Base-by-base conservation (phyloP, 2,113 vertebrate genomes). In the Galbula dea region DNA sequence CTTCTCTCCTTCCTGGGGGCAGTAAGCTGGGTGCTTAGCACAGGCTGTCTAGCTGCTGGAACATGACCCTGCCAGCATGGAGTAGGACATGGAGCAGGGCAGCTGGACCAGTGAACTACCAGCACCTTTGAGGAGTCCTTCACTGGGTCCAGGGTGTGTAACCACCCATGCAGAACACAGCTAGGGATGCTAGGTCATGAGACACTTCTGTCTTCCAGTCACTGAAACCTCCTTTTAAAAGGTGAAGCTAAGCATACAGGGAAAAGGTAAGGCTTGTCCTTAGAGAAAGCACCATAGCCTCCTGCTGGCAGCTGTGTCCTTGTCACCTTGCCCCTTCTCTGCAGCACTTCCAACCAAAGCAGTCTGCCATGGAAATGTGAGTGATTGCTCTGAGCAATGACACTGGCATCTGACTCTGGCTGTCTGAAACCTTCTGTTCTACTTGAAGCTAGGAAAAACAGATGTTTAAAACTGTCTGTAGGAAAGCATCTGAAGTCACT, bases 1-100 rank as follows among this genome's bases (percentile, higher is more conserved):
- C 24, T 65, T 15, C 46, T 85, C 69, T 62, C 39, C 85, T 9
- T 21, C 9, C 23, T 3, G 37, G 36, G 6, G 7, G 34, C 6
- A 7, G 55, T 12, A 22, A 20, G 57, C 34, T 12, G 51, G 36
- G 48, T 14, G 26, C 1, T 30, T 19, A 30, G 79, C 43, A 12
- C 9, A 19, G 22, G 19, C 2, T 19, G 29, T 9, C 14, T 0
- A 11, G 49, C 65, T 32, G 37, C 32, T 4, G 24, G 18, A 43
- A 27, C 16, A 15, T 0, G 3, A 63, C 45, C 45, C 52, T 17
- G 3, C 1, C 46, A 30, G 45, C 1, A 1, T 1, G 1, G 58
- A 9, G 7, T 0, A 12, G 26, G 14, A 24, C 17, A 18, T 1
- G 7, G 62, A 67, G 69, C 57, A 39, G 55, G 55, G 75, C 62